A percentile compares a stretch with the other conserved stretches of the same genome.
Conservation (phyloP, 2,888 invertebrate species). For the Drosophila koepferae region DNA sequence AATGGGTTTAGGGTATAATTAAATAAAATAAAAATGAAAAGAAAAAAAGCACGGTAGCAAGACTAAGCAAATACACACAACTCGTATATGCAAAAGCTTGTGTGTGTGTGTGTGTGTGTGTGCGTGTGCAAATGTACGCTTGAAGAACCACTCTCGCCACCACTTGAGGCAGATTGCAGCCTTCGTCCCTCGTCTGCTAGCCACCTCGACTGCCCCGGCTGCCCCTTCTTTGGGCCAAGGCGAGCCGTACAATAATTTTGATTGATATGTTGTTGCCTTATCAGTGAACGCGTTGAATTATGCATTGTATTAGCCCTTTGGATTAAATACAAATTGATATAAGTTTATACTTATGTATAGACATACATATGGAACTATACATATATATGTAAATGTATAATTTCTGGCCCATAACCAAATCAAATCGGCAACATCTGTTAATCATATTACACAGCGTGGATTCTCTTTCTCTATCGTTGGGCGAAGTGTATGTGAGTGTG, state of each 20-base stretch:
- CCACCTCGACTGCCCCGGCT: not conserved
- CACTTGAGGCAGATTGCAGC: conserved; percentile 47
- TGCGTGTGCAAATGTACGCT: conserved; percentile 7
- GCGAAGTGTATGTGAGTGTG: conserved; percentile 11
- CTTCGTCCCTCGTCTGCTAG: not conserved
- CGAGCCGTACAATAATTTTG: conserved; percentile 38
- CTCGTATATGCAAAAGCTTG: conserved; percentile 29
- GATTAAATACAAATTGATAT: conserved; percentile 36
- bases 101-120: conserved; percentile 11
- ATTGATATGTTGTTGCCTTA: conserved; percentile 65
- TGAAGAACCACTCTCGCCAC: conserved; percentile 26
- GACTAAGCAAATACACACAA: conserved; percentile 67
- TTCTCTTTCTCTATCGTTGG: conserved; percentile 13
- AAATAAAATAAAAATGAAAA: conserved; percentile 18
- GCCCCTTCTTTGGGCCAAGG: conserved; percentile 50
- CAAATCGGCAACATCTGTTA: conserved; percentile 65
- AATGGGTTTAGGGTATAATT: conserved; percentile 2
- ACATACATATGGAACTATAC: too few species aligned
- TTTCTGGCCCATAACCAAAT: conserved; percentile 61
- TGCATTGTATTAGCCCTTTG: conserved; percentile 61
- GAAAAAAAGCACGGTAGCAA: conserved; percentile 48
- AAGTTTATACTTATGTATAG: not conserved
- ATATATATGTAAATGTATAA: conserved; percentile 21
- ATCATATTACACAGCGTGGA: conserved; percentile 66
- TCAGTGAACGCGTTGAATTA: conserved; percentile 50